phyloP scores from a whole-genome alignment of 2,113 vertebrate genomes.

The Hemiscyllium ocellatum region DNA sequence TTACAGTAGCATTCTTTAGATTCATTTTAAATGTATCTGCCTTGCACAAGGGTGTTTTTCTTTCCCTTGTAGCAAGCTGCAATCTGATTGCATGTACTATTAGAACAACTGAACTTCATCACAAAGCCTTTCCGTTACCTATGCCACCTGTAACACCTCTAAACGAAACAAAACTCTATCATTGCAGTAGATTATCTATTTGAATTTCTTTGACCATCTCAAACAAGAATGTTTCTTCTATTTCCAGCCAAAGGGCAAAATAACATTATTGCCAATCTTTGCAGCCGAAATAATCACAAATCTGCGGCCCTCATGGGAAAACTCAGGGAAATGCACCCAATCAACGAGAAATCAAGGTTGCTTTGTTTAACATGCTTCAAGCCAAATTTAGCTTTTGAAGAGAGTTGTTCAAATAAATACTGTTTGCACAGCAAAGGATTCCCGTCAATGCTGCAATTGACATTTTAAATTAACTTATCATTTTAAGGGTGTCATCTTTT shows the following conservation, averaged over 20 bases:
- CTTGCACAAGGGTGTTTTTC: not conserved
- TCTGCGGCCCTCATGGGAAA: conserved; percentile 22
- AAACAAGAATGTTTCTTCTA: not conserved
- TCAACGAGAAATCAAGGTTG: conserved; percentile 25
- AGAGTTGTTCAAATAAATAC: not conserved
- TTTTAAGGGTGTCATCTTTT: conserved; percentile 35
- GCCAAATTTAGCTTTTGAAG: conserved; percentile 31
- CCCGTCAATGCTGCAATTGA: conserved; percentile 20
- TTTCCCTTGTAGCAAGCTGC: not conserved
- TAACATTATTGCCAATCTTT: not conserved
- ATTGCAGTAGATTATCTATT: not conserved
- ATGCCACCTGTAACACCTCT: not conserved
- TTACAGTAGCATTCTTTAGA: not conserved
- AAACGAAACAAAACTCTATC: not conserved
- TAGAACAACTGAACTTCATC: not conserved
- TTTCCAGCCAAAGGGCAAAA: conserved; percentile 28
- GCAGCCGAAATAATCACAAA: not conserved
- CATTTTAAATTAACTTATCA: conserved; percentile 34
- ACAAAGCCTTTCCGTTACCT: not conserved
- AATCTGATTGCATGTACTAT: not conserved
- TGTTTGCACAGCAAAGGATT: conserved; percentile 36
- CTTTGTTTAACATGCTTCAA: conserved; percentile 30
- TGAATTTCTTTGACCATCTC: conserved; percentile 1
- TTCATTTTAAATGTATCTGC: not conserved
- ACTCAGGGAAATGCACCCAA: not conserved